phyloP scores from a whole-genome alignment of 2,113 vertebrate genomes.

The Gulo gulo region DNA sequence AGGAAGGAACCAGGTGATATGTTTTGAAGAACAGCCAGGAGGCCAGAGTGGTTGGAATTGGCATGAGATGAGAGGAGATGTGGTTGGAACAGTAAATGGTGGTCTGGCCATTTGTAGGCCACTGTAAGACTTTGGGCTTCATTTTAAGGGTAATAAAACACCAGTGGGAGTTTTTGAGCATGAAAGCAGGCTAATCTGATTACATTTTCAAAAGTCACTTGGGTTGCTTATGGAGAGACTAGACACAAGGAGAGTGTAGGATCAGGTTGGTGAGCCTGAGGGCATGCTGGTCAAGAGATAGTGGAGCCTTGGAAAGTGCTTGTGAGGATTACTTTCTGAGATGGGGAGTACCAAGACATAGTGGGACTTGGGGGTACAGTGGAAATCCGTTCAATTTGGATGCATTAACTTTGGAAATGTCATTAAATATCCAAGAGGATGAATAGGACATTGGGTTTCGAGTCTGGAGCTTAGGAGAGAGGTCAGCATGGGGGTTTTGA shows the following conservation, averaged over 20 bases:
- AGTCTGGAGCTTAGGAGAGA: background rate
- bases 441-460: background rate
- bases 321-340: background rate
- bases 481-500: background rate
- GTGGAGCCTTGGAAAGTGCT: background rate
- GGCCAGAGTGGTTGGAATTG: background rate
- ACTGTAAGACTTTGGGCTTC: background rate
- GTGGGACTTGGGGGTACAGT: background rate
- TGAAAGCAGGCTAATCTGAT: background rate
- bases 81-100: background rate
- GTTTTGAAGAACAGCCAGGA: background rate
- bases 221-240: background rate
- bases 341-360: background rate
- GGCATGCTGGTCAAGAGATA: background rate
- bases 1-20: background rate
- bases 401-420: background rate
- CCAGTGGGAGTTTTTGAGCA: background rate
- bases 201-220: background rate
- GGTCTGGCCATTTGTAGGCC: background rate
- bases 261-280: background rate
- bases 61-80: background rate
- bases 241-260: background rate
- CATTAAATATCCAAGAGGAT: background rate
- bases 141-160: background rate
- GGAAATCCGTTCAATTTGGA: background rate